Conservation (phyloP, 2,888 invertebrate species). For the Hyppa rectilinea region DNA sequence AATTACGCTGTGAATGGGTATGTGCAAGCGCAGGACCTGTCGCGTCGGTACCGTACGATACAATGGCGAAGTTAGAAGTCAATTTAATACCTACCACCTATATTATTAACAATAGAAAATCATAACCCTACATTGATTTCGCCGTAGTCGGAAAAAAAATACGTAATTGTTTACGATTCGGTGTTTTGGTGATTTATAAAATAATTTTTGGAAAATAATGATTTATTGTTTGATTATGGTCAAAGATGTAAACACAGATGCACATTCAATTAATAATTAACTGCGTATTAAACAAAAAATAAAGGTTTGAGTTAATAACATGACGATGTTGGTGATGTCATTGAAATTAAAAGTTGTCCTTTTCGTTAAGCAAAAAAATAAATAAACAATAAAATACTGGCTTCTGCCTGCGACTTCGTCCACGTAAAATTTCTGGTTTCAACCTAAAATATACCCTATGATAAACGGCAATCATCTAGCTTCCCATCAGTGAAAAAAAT, state of each 20-base stretch:
- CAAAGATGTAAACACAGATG: not conserved
- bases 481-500: too few species aligned
- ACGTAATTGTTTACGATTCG: not conserved
- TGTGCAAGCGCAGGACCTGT: too few species aligned
- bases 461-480: too few species aligned
- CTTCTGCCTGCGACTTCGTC: too few species aligned
- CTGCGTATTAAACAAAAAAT: not conserved
- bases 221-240: not conserved
- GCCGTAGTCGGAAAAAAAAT: not conserved
- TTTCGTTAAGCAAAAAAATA: not conserved
- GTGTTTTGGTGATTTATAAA: conserved; percentile 2
- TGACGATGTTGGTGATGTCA: conserved; percentile 5
- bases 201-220: not conserved
- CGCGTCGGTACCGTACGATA: too few species aligned
- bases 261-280: not conserved
- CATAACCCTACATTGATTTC: not conserved
- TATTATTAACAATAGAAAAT: not conserved
- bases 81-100: not conserved
- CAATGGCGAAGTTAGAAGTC: too few species aligned
- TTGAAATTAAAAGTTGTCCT: conserved; percentile 6
- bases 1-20: too few species aligned
- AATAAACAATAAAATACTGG: too few species aligned
- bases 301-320: not conserved
- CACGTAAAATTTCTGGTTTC: too few species aligned
- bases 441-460: too few species aligned